These are phyloP conservation scores for Dinomys branickii DNA, from an alignment of 2,113 vertebrate genomes.

Conservation along the genomic window DNA sequence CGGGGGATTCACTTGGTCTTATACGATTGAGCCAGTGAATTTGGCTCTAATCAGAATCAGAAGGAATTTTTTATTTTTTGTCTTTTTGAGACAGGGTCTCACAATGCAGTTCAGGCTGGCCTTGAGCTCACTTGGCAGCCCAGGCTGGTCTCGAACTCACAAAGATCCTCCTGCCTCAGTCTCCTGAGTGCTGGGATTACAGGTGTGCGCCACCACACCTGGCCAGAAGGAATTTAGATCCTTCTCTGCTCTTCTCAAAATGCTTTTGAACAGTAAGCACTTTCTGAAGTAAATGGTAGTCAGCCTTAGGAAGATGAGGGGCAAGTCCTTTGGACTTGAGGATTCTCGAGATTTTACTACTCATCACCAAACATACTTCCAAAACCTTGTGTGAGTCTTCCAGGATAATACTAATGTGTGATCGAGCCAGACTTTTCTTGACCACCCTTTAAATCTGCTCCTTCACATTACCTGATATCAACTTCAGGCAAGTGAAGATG, in stretches of 20 bases:
- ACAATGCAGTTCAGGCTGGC: no score
- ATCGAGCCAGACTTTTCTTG: slow-evolving; percentile 93
- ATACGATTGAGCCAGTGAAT: slow-evolving; percentile 94
- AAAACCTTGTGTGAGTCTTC: not conserved
- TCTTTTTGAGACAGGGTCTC: no score
- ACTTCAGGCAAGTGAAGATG: slow-evolving; percentile 78
- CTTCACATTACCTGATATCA: slow-evolving; percentile 94
- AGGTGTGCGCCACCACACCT: no score
- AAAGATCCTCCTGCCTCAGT: no score
- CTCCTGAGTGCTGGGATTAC: no score
- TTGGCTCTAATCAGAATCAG: slow-evolving; percentile 94
- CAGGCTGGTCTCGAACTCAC: no score
- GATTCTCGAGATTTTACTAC: not conserved
- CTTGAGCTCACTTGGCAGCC: no score
- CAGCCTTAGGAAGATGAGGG: slow-evolving; percentile 91
- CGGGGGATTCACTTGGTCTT: slow-evolving; percentile 95
- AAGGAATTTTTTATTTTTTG: no score
- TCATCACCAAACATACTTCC: not conserved
- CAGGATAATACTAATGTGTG: not conserved
- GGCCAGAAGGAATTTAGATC: no score
- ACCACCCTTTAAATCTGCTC: slow-evolving; percentile 96
- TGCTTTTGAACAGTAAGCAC: slow-evolving; percentile 94
- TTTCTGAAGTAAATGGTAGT: slow-evolving; percentile 86
- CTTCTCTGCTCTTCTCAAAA: slow-evolving; percentile 94
- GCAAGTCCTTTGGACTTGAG: slow-evolving; percentile 93